These are phyloP conservation scores for Ailurus styani DNA, from an alignment of 2,113 vertebrate genomes.

Conservation along the genomic window DNA sequence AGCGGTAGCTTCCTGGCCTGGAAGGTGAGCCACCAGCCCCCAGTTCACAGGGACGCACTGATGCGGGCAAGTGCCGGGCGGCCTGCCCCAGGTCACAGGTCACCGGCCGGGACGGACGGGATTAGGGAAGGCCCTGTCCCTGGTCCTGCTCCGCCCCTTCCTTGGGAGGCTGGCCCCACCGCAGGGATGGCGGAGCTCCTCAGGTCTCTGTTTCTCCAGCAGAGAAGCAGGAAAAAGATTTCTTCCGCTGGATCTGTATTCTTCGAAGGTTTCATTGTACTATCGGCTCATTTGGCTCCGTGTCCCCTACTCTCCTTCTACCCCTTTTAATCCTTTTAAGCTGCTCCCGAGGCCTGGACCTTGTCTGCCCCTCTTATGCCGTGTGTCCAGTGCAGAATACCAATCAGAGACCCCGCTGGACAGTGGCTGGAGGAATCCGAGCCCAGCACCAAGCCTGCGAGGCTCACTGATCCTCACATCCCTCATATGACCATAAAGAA, in stretches of 20 bases:
- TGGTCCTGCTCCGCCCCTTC: neutral
- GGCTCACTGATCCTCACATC: fast-evolving
- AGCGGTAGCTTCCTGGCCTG: neutral
- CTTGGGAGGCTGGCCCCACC: neutral
- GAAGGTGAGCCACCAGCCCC: neutral
- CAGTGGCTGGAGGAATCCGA: fast-evolving
- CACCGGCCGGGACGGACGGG: no score
- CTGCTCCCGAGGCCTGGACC: neutral
- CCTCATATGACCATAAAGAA: no score
- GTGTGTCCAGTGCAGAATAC: neutral
- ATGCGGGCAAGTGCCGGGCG: fast-evolving
- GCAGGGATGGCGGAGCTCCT: neutral
- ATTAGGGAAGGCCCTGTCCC: neutral
- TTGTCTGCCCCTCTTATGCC: neutral
- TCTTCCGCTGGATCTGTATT: neutral
- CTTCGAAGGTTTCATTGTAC: neutral
- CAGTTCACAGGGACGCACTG: neutral
- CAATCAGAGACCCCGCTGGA: neutral
- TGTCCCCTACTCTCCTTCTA: neutral
- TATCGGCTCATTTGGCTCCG: no score
- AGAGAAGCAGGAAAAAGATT: neutral
- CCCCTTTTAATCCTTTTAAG: neutral
- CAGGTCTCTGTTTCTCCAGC: neutral
- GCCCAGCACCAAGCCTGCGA: neutral
- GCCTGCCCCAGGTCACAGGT: neutral